These are phyloP conservation scores for Arremon brunneinucha DNA, from an alignment of 2,797 vertebrate species.

Conservation along the genomic window DNA sequence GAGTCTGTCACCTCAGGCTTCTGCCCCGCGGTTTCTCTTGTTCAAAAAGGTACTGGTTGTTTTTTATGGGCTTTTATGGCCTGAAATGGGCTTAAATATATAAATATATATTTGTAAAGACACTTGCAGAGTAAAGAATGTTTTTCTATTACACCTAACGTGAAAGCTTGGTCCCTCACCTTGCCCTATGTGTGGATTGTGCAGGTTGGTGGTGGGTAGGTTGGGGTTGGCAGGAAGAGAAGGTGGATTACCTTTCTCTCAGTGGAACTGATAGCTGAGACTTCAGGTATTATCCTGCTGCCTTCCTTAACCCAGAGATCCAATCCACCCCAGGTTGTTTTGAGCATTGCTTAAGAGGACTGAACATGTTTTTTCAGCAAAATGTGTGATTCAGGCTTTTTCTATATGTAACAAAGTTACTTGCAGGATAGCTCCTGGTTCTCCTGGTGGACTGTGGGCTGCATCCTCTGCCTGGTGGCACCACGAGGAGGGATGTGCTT, in stretches of 20 bases:
- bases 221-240: neutral
- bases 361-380: neutral
- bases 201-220: neutral
- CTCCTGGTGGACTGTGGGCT: neutral
- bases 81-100: conserved; percentile 73
- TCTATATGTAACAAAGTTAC: neutral
- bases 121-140: conserved; percentile 76
- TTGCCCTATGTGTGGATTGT: neutral
- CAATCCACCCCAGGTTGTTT: neutral
- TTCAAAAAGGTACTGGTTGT: conserved; percentile 66
- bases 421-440: neutral
- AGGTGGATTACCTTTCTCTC: neutral
- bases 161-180: conserved; percentile 56
- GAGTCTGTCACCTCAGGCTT: conserved; percentile 53
- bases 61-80: conserved; percentile 61
- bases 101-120: conserved; percentile 76
- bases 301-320: neutral
- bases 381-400: neutral
- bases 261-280: neutral
- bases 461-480: neutral
- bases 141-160: conserved; percentile 63
- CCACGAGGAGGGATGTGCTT: neutral
- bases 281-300: neutral
- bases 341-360: neutral
- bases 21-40: conserved; percentile 50